Percentiles rank a stretch among this genome's conserved stretches.
Conservation (phyloP, 2,797 vertebrate genomes). For the Crypturellus tataupa region DNA sequence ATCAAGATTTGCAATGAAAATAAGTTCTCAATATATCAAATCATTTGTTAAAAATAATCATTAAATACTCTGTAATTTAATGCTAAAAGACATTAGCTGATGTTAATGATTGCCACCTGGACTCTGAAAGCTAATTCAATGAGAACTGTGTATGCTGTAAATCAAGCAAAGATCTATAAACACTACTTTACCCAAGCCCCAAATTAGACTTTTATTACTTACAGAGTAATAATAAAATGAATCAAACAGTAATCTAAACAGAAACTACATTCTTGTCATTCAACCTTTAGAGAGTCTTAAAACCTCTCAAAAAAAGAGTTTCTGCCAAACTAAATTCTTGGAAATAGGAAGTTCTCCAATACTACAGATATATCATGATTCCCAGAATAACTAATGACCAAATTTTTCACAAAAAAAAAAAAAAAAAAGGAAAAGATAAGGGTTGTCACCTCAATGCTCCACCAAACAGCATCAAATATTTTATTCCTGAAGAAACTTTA, state of each 20-base stretch:
- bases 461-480: background rate
- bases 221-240: background rate
- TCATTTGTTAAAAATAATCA: background rate
- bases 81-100: background rate
- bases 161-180: background rate
- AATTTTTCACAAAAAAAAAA: background rate
- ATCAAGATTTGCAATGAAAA: background rate
- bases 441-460: background rate
- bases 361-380: background rate
- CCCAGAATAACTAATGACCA: background rate
- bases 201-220: background rate
- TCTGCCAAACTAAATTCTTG: background rate
- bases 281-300: background rate
- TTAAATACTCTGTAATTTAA: background rate
- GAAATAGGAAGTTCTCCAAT: background rate
- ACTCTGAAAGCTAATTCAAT: background rate
- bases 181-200: background rate
- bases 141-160: background rate
- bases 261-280: background rate
- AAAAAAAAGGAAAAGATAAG: background rate
- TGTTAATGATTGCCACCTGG: background rate
- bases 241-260: background rate
- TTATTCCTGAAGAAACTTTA: conserved; percentile 21
- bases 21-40: background rate
- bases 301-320: background rate